Percentiles rank a stretch among this genome's conserved stretches.
Conservation (phyloP, 2,888 invertebrate genomes). For the Chloromyia formosa region DNA sequence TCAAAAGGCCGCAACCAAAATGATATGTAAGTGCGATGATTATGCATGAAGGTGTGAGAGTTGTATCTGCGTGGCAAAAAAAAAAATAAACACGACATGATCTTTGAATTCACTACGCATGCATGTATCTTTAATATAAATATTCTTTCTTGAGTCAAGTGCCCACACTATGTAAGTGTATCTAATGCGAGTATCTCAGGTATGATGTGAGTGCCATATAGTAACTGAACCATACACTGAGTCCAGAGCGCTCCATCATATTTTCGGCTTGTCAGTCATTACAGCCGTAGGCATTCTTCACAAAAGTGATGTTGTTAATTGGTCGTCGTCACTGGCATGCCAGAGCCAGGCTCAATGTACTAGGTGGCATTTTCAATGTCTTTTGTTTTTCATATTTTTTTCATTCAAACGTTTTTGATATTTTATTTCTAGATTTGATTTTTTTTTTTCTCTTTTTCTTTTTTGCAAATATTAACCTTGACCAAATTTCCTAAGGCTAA, state of each 20-base stretch:
- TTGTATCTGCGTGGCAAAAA: conserved; percentile 14
- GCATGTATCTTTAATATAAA: conserved; percentile 11
- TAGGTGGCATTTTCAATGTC: conserved; percentile 40
- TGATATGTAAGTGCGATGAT: background rate
- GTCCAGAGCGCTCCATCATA: conserved; percentile 19
- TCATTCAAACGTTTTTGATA: conserved; percentile 32
- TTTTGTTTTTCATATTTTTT: conserved; percentile 37
- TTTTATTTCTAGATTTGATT: conserved; percentile 39
- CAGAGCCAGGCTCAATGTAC: background rate
- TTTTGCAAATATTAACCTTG: conserved; percentile 36
- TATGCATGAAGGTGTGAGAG: conserved; percentile 10
- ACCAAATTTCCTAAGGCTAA: conserved; percentile 36
- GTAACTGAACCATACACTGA: background rate
- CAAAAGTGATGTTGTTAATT: conserved; percentile 38
- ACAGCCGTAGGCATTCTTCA: conserved; percentile 33
- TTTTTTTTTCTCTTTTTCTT: background rate
- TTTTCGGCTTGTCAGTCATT: conserved; percentile 32
- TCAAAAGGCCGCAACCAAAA: conserved; percentile 25
- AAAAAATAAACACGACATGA: conserved; percentile 4
- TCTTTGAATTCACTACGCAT: conserved; percentile 4
- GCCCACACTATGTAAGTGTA: conserved; percentile 10
- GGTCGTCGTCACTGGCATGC: conserved; percentile 18
- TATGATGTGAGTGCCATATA: too few species aligned
- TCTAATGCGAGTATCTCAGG: conserved; percentile 1
- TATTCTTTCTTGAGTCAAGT: conserved; percentile 1